These are phyloP conservation scores for Brienomyrus brachyistius DNA, from an alignment of 2,113 vertebrate species.

Conservation along the genomic window DNA sequence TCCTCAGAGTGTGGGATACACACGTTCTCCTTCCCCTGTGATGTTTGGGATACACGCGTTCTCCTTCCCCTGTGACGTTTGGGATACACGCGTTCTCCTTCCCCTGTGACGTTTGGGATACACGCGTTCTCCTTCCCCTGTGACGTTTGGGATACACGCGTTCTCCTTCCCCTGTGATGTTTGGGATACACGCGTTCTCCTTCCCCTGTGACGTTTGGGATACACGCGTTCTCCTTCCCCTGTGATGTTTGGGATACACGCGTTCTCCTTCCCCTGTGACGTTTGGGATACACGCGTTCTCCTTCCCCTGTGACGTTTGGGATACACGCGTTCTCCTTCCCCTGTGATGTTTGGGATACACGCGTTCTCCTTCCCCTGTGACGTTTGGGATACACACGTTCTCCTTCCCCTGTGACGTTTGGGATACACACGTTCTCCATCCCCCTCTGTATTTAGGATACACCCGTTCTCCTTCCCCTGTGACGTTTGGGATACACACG, in stretches of 20 bases:
- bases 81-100: no score
- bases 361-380: not conserved
- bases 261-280: not conserved
- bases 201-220: not conserved
- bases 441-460: no score
- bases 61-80: no score
- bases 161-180: not conserved
- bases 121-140: not conserved
- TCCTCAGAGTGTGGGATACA: conserved; percentile 70
- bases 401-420: conserved; percentile 50
- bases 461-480: no score
- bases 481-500: conserved; percentile 34
- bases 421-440: no score
- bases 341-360: not conserved
- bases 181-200: not conserved
- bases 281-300: no score
- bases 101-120: conserved; percentile 13
- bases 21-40: conserved; percentile 61
- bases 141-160: no score
- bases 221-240: not conserved
- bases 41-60: conserved; percentile 35
- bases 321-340: not conserved
- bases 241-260: not conserved
- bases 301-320: not conserved
- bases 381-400: not conserved